Evolutionary conservation across 2,888 invertebrate genomes (phyloP).

Genomic region (Trachelus iudaicus): DNA sequence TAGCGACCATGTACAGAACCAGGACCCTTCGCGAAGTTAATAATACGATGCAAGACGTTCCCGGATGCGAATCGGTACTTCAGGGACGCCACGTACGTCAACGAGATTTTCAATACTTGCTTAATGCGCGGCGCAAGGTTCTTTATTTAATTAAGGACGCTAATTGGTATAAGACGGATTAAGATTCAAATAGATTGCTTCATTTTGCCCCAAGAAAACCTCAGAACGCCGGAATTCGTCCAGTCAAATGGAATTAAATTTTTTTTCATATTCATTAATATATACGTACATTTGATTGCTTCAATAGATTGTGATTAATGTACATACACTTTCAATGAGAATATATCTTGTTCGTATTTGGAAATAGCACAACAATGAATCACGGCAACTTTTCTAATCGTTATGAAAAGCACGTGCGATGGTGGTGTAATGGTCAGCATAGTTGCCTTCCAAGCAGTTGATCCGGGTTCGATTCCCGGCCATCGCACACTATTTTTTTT

Average conservation of each 20-base stretch:
- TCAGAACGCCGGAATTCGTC: not conserved
- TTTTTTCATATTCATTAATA: not conserved
- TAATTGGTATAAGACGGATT: not conserved
- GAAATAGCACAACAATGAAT: not conserved
- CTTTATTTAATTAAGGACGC: not conserved
- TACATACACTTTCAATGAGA: not conserved
- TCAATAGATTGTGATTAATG: not conserved
- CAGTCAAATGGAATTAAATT: not conserved
- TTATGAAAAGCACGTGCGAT: slow-evolving; percentile 26
- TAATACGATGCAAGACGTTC: not conserved
- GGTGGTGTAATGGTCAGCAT: slow-evolving; percentile 46
- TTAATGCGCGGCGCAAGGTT: not conserved
- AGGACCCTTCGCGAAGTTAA: not conserved
- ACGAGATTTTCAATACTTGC: not conserved
- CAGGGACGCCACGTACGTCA: not conserved
- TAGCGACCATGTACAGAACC: not conserved
- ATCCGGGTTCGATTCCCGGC: slow-evolving; percentile 47
- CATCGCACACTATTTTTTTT: slow-evolving; percentile 31
- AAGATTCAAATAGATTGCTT: not conserved
- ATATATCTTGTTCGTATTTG: not conserved
- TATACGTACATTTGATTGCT: not conserved
- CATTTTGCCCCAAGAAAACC: not conserved
- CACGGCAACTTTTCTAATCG: not conserved
- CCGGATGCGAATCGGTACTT: not conserved
- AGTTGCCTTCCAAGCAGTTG: slow-evolving; percentile 46